Evolutionary conservation across 2,113 vertebrate species (phyloP), one percentile per base, ranked within the genome.

Genomic region (Hemicordylus capensis): DNA sequence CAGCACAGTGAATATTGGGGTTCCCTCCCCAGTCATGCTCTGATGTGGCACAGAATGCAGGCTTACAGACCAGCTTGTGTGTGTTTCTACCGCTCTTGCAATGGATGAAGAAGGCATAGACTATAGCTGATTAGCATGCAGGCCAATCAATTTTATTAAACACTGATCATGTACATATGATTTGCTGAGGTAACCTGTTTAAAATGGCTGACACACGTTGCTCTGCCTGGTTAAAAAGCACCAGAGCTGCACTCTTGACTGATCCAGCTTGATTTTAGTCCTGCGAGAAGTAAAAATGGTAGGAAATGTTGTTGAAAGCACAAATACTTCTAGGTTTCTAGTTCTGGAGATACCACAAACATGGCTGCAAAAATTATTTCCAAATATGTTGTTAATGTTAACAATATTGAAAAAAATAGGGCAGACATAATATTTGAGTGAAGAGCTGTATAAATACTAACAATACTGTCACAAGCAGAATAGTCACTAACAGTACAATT

Each of bases 171-270:
- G 89, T 90, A 95, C 14, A 39, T 75, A 96, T 88, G 90, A 95
- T 89, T 94, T 93, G 87, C 91, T 95, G 79, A 92, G 92, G 91
- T 96, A 97, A 97, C 96, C 97, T 97, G 96, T 92, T 56, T 69
- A 94, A 94, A 95, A 91, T 42, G 96, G 93, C 91, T 94, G 95
- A 95, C 92, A 95, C 56, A 51, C 80, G 94, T 94, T 93, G 95
- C 87, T 96, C 91, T 97, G 96, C 83, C 93, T 97, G 95, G 95
- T 95, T 96, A 95, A 95, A 96, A 96, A 95, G 86, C 93, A 96
- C 95, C 92, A 96, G 89, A 95, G 93, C 89, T 95, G 95, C 92
- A 82, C 94, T 93, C 95, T 95, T 91, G 94, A 92, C 79, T 93
- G 92, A 92, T 96, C 95, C 96, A 93, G 91, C 93, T 94, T 92